Conservation (phyloP, 2,888 invertebrate genomes). For the Antheraea yamamai region DNA sequence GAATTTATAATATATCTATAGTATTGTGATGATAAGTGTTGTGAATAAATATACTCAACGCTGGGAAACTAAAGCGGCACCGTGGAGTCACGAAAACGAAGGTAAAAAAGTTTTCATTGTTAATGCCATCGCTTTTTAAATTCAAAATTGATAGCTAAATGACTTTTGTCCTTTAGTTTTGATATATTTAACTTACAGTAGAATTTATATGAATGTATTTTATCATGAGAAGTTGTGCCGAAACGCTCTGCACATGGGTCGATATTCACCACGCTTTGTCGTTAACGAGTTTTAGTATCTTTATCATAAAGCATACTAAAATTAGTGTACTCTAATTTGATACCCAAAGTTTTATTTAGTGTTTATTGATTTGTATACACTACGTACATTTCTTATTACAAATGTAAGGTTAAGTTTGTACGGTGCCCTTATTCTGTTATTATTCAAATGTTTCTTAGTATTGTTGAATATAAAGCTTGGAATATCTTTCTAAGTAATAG, state of each 20-base stretch:
- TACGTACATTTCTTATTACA: not conserved
- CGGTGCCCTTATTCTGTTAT: not conserved
- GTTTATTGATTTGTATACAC: not conserved
- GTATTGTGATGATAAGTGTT: slow-evolving; percentile 82
- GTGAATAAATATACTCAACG: slow-evolving; percentile 79
- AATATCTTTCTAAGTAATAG: not conserved
- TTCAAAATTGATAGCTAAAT: not conserved
- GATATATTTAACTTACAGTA: not conserved
- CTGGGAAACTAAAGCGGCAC: slow-evolving; percentile 81
- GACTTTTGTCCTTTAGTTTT: not conserved
- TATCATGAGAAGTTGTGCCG: not conserved
- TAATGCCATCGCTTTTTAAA: slow-evolving; percentile 58
- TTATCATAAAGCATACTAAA: not conserved
- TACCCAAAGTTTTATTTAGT: not conserved
- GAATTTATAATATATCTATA: slow-evolving; percentile 60
- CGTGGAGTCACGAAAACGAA: slow-evolving; percentile 84
- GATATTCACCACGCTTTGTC: slow-evolving; percentile 41
- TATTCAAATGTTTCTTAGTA: not conserved
- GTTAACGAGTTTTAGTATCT: not conserved
- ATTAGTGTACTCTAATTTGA: not conserved
- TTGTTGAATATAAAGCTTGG: not conserved
- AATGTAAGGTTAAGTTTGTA: slow-evolving; percentile 4
- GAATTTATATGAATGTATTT: not conserved
- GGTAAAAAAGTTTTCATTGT: slow-evolving; percentile 76
- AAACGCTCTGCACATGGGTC: slow-evolving; percentile 53